Base-by-base conservation (phyloP, 2,888 invertebrate species). In the Mesorhabditis spiculigera region DNA sequence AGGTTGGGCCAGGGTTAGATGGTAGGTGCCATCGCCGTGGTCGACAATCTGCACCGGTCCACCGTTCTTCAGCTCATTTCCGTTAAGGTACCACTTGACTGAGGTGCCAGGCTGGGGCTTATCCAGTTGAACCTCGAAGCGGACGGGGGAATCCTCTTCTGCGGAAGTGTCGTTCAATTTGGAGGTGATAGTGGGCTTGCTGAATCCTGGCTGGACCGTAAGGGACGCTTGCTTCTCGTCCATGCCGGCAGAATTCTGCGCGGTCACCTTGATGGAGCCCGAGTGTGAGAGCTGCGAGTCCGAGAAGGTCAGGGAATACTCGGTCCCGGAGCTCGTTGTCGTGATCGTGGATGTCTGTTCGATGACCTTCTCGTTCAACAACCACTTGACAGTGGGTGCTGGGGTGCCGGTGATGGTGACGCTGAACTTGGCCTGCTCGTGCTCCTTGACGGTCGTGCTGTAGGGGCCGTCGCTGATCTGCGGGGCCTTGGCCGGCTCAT, bases 151-250 rank as follows among this genome's bases (percentile, higher is more conserved):
- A 63, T 94, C 94, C 80, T 92, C 92, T 44, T 90, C 90, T 0
- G 93, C 93, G 77, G 92, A 92, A 67, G 91, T 91, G 1, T 93
- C 92, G 44, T 91, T 88, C 2, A 94, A 93, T 84, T 93, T 93
- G 65, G 91, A 91, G 73, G 93, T 89, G 86, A 94, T 94, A 86
- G 91, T 90, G 0, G 94, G 94, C 82, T 64, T 73, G 72, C 65
- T 61, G 42, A 58, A 43, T 10, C 45, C 68, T 8, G 72, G 75
- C 66, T 74, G 71, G 10, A 82, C 78, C 42, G 72, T 74, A 72
- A 88, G 86, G 84, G 72, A 86, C n/a, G 79, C 77, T 16, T 73
- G 63, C 67, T 81, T 73, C 8, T 63, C 67, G 45, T 74, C 82
- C 28, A 64, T 67, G 67, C 83, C 83, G 50, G 77, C 76, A 16